Base-by-base conservation (phyloP, 2,113 vertebrate genomes). In the Cololabis saira region DNA sequence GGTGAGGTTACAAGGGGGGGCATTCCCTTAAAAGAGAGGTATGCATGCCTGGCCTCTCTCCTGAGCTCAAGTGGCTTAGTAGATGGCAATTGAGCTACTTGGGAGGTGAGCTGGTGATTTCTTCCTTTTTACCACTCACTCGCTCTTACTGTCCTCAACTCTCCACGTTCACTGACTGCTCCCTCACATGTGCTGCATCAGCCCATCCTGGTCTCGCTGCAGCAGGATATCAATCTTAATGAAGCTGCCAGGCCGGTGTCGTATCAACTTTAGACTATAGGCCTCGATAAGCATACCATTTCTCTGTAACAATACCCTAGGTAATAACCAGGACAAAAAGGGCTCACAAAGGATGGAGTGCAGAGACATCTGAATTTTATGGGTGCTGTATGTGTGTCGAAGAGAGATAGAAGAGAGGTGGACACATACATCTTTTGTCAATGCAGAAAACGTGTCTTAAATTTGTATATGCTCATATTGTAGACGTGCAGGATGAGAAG, bases 191-290 rank as follows among this genome's bases (percentile, higher is more conserved):
- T 84, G 74, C 65, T 61, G 65, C 71, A 83, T 83, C 82, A 41
- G 76, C 71, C 83, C 81, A 86, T 92, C 79, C 78, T 75, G 74
- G 72, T 78, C 59, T 71, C 53, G 61, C 73, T 62, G 69, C 53
- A 18, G 78, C 65, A 61, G 86, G 87, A 89, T 87, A 91, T 91
- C 89, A 86, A 80, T 91, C 88, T 90, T 87, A 77, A 88, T 85
- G 85, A 91, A 84, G 81, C 84, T 78, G 75, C 78, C 78, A 76
- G 80, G 83, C 80, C 68, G 66, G 76, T 78, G 87, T 89, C 82
- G 72, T 82, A 83, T 87, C 87, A 86, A 81, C 87, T 88, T 89
- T 87, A 81, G 87, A 86, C 83, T 85, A 82, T 81, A 88, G 83
- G 64, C 60, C 77, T 78, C 85, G 79, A 85, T 87, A 83, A 89